phyloP scores from a whole-genome alignment of 1,140 invertebrate species.

The Potamilus streckersoni region DNA sequence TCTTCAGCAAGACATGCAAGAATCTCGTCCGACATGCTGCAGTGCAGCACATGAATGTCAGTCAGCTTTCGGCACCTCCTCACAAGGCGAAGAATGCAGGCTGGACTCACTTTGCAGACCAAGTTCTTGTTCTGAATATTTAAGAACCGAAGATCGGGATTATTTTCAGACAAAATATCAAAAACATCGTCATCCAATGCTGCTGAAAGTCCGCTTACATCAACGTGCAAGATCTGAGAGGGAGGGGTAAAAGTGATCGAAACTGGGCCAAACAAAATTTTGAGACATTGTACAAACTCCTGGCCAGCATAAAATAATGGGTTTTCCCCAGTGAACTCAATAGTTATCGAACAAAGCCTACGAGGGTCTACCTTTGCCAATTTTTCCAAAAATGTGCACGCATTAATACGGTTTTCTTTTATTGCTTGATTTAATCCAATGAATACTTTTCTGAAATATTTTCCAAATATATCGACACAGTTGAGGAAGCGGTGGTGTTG shows the following conservation, averaged over 20 bases:
- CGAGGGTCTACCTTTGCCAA: constrained; percentile 27
- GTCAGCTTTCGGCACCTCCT: constrained; percentile 41
- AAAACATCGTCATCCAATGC: constrained; percentile 50
- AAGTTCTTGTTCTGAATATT: constrained; percentile 57
- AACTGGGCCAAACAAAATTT: constrained; percentile 32
- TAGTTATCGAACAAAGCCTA: constrained; percentile 24
- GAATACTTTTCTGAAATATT: constrained; percentile 28
- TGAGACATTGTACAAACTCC: constrained; percentile 38
- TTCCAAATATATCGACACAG: constrained; percentile 25
- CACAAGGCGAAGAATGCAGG: constrained; percentile 42
- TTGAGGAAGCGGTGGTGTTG: constrained; percentile 9
- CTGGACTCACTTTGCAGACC: constrained; percentile 45
- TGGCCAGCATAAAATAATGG: constrained; percentile 47
- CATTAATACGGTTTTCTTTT: constrained; percentile 31
- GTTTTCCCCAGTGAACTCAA: constrained; percentile 45
- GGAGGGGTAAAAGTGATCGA: neutral
- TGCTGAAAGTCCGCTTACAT: constrained; percentile 47
- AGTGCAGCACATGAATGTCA: constrained; percentile 47
- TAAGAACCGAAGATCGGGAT: constrained; percentile 42
- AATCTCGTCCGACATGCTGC: constrained; percentile 51
- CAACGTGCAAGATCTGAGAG: constrained; percentile 28
- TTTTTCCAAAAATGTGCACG: constrained; percentile 30
- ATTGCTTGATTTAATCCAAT: constrained; percentile 22
- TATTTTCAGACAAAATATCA: constrained; percentile 43
- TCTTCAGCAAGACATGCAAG: constrained; percentile 38